Base-by-base conservation (phyloP, 92 coral and sea anemone species). In the Phenganax stokvisi region DNA sequence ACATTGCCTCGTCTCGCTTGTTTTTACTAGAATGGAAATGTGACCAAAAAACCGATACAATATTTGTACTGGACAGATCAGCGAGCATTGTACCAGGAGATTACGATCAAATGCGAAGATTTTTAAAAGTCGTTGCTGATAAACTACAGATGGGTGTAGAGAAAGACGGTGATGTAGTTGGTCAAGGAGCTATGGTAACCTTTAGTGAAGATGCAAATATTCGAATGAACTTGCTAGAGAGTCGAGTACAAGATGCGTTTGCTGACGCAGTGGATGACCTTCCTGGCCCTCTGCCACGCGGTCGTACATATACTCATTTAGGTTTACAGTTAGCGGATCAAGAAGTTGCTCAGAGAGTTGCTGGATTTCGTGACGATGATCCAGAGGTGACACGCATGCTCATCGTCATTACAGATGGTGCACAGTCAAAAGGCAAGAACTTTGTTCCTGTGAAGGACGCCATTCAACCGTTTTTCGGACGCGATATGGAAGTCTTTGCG, bases 391-490 rank as follows among this genome's bases (percentile, higher is more conserved):
- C 51, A 16, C 30, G 51, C 10, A 73, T 73, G 56, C 51, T 73
- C 11, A 73, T 73, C 58, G 77, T 73, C 7, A 73, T 73, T 8
- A 73, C 77, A 25, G 77, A 73, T 54, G 77, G 77, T 27, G 60
- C 12, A 52, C 77, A 73, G 27, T 63, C 83, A 63, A 64, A 47
- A 55, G 83, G 83, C 47, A 58, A 29, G 8, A 25, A 17, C 65
- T 63, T 27, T 62, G 66, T 89, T 0, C 47, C 85, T 47, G 85
- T 93, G 11, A 52, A 81, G 31, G 62, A 55, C 0, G 96, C 97
- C 10, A 89, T 79, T 8, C 6, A 63, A 64, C 83, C 83, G 51
- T 79, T 79, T 61, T 79, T 79, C 31, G 53, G 16, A 6, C 47
- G 83, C 17, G 63, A 79, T 69, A 79, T 79, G 83, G 83, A 79